These are phyloP conservation scores for Grammomys dolichurus DNA, from an alignment of 2,113 vertebrate genomes.

Conservation along the genomic window DNA sequence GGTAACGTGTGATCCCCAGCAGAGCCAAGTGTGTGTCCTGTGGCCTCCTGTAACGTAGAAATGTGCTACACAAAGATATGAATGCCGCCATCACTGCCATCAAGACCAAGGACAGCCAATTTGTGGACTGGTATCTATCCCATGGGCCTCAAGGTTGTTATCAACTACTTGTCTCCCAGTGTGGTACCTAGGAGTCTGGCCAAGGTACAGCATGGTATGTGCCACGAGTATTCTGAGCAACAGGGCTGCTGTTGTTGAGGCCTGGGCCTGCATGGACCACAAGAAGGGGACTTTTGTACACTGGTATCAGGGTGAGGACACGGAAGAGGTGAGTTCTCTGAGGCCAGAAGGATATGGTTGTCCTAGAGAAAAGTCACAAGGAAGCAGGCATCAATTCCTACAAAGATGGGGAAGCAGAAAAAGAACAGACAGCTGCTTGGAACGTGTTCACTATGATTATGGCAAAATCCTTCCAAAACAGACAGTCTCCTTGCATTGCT, in stretches of 20 bases:
- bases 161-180: conserved; percentile 83
- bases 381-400: conserved; percentile 84
- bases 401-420: conserved; percentile 83
- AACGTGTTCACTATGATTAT: conserved; percentile 62
- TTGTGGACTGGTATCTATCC: conserved; percentile 85
- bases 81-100: conserved; percentile 81
- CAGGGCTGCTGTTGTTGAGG: conserved; percentile 88
- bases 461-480: conserved; percentile 79
- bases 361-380: conserved; percentile 85
- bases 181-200: conserved; percentile 86
- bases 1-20: conserved; percentile 77
- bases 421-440: conserved; percentile 75
- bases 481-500: conserved; percentile 76
- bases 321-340: conserved; percentile 88
- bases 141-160: conserved; percentile 82
- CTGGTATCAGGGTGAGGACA: conserved; percentile 88
- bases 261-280: conserved; percentile 77
- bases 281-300: conserved; percentile 84
- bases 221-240: conserved; percentile 84
- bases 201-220: conserved; percentile 86
- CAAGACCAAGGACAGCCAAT: conserved; percentile 85
- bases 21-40: conserved; percentile 62
- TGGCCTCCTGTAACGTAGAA: background rate
- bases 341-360: conserved; percentile 86
- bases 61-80: conserved; percentile 57